These are phyloP conservation scores for Micromys minutus DNA, from an alignment of 2,113 vertebrate genomes.

Conservation along the genomic window DNA sequence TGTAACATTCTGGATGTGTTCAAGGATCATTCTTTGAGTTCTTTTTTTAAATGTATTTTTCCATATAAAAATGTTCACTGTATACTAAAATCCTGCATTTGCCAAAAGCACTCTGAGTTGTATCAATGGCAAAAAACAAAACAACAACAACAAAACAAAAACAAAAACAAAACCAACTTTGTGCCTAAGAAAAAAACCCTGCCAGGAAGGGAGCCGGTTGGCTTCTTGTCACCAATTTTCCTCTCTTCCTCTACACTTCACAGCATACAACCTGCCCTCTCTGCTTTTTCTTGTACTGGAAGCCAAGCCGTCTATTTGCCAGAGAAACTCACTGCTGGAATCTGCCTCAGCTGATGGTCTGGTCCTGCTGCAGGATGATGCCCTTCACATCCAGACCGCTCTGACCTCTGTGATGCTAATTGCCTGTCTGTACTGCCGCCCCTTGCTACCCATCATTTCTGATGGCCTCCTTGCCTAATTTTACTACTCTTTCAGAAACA, in stretches of 20 bases:
- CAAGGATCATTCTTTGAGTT: background rate
- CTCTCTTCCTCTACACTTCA: background rate
- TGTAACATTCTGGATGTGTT: background rate
- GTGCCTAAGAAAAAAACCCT: background rate
- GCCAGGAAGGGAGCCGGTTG: background rate
- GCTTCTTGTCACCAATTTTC: background rate
- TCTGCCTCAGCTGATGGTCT: background rate
- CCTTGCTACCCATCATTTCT: slow-evolving; percentile 24
- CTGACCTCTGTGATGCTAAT: slow-evolving; percentile 57
- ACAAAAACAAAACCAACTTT: background rate
- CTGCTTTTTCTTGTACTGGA: background rate
- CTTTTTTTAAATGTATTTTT: background rate
- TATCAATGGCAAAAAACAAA: background rate
- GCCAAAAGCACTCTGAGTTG: background rate
- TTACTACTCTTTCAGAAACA: slow-evolving; percentile 71
- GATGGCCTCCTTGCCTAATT: slow-evolving; percentile 57
- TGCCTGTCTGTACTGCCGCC: background rate
- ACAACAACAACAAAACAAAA: background rate
- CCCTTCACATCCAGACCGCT: slow-evolving; percentile 29
- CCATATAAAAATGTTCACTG: background rate
- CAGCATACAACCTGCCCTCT: background rate
- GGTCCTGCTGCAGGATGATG: background rate
- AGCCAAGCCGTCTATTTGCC: background rate
- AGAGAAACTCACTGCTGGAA: background rate
- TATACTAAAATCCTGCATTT: background rate